A percentile compares a stretch with the other conserved stretches of the same genome.
These are phyloP conservation scores for Peromyscus aztecus DNA, from an alignment of 2,797 vertebrate genomes.

Conservation along the genomic window DNA sequence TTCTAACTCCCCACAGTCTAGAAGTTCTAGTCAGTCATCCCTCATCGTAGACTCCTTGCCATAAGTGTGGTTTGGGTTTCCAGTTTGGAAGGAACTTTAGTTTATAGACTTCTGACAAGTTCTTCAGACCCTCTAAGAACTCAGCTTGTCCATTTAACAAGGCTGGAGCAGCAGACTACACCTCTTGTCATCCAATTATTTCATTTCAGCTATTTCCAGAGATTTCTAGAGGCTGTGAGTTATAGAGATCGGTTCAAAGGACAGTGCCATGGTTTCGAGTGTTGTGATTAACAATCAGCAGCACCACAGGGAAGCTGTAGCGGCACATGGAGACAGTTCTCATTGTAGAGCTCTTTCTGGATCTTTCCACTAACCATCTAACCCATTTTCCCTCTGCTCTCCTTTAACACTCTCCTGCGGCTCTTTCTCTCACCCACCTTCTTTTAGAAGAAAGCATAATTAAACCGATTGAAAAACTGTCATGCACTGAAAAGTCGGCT, in stretches of 20 bases:
- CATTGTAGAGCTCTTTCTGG: not conserved
- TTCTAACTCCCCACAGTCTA: not conserved
- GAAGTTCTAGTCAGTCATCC: not conserved
- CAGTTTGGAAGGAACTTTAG: not conserved
- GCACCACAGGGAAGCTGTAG: not conserved
- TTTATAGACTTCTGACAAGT: not conserved
- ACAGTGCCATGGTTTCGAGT: not conserved
- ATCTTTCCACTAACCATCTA: slow-evolving; percentile 46
- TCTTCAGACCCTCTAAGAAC: not conserved
- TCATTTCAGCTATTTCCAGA: not conserved
- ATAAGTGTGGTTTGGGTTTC: not conserved
- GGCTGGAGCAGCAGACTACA: not conserved
- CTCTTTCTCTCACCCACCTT: slow-evolving; percentile 79
- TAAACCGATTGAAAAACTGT: slow-evolving; percentile 91
- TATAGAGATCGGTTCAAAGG: not conserved
- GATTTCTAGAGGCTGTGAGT: not conserved
- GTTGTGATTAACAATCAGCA: not conserved
- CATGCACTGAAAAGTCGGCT: slow-evolving; percentile 90
- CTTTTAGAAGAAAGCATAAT: slow-evolving; percentile 91
- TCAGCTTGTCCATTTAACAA: not conserved
- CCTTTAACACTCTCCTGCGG: slow-evolving; percentile 81
- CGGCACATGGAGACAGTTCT: not conserved
- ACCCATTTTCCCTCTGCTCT: slow-evolving; percentile 72
- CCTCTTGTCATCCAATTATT: not conserved
- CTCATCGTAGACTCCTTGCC: not conserved